phyloP scores from a whole-genome alignment of 2,797 vertebrate species.

The Dallia pectoralis region DNA sequence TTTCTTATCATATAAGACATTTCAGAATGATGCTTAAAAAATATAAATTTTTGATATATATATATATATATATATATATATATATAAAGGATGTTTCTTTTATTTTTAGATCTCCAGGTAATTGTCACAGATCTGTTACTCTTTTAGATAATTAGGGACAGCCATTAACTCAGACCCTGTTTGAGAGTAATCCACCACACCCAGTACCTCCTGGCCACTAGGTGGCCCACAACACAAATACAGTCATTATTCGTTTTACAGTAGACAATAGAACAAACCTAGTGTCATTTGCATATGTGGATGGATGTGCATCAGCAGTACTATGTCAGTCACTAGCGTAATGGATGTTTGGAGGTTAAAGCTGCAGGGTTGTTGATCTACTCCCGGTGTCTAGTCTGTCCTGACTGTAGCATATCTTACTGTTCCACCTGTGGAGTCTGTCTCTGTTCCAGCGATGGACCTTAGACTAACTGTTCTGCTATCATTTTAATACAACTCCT shows the following conservation, averaged over 20 bases:
- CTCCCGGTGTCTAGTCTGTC: not conserved
- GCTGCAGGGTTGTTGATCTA: not conserved
- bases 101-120: not conserved
- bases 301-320: no score
- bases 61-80: no score
- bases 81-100: not conserved
- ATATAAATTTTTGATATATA: no score
- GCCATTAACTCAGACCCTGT: no score
- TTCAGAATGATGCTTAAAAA: constrained; percentile 19
- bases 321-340: no score
- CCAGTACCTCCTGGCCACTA: no score
- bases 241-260: no score
- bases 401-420: not conserved
- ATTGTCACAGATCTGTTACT: not conserved
- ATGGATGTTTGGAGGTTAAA: not conserved
- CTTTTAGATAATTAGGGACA: no score
- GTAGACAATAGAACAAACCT: no score
- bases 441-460: not conserved
- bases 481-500: not conserved
- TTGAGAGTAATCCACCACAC: no score
- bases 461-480: not conserved
- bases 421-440: constrained; percentile 8
- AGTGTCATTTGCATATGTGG: no score
- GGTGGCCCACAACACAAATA: no score
- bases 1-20: constrained; percentile 8